These are phyloP conservation scores for Latrodectus hesperus DNA, from an alignment of 2,888 invertebrate species.

Conservation along the genomic window DNA sequence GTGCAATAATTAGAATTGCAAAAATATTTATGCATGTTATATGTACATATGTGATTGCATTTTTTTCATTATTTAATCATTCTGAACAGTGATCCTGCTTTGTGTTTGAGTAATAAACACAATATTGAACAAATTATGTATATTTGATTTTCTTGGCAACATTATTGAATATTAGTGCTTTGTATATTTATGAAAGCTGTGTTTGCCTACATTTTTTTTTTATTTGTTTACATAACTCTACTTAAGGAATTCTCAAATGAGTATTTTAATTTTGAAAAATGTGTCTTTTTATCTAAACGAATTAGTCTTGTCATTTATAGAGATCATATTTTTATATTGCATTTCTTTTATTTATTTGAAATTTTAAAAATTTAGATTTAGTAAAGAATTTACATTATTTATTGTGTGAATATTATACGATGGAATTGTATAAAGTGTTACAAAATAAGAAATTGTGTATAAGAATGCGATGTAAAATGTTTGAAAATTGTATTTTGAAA, in stretches of 20 bases:
- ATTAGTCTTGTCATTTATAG: constrained; percentile 3
- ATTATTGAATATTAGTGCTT: not conserved
- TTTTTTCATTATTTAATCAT: too few relatives aligned
- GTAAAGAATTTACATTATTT: not conserved
- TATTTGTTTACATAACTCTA: not conserved
- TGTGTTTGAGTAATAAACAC: too few relatives aligned
- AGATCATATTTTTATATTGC: constrained; percentile 2
- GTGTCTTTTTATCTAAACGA: not conserved
- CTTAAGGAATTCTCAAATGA: not conserved
- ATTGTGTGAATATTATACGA: not conserved
- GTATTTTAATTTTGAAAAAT: too few relatives aligned
- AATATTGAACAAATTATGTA: too few relatives aligned
- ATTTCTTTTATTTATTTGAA: not conserved
- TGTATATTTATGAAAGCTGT: not conserved
- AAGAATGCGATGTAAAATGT: not conserved
- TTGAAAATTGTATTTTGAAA: not conserved
- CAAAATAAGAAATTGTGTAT: not conserved
- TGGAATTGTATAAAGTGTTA: not conserved
- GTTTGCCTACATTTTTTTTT: not conserved
- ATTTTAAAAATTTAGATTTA: constrained; percentile 5
- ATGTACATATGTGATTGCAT: too few relatives aligned
- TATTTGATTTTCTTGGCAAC: not conserved
- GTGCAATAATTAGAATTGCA: too few relatives aligned
- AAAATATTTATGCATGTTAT: too few relatives aligned
- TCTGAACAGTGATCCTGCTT: too few relatives aligned